These are phyloP conservation scores for Strix uralensis DNA, from an alignment of 2,113 vertebrate species.

Conservation along the genomic window DNA sequence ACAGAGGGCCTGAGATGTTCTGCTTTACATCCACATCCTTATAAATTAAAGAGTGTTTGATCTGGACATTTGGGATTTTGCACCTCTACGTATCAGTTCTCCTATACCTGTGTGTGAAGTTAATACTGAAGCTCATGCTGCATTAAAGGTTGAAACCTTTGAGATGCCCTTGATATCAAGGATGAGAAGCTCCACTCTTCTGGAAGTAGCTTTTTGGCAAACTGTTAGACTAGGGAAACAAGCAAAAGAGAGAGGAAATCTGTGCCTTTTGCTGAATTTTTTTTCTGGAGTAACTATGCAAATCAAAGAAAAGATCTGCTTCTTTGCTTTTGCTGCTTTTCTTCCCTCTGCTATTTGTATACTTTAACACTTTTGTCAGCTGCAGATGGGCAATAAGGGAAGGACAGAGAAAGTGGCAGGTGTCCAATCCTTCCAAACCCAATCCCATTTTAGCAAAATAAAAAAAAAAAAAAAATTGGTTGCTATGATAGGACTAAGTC, in stretches of 20 bases:
- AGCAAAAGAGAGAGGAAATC: background rate
- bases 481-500: slow-evolving; percentile 39
- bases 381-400: slow-evolving; percentile 26
- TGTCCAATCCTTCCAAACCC: background rate
- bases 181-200: background rate
- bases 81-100: background rate
- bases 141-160: background rate
- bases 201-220: background rate
- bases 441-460: background rate
- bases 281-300: slow-evolving; percentile 2
- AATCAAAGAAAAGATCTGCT: background rate
- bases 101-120: background rate
- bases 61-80: background rate
- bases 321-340: background rate
- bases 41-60: background rate
- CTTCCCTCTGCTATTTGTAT: slow-evolving; percentile 27
- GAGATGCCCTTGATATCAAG: background rate
- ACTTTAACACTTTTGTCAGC: slow-evolving; percentile 25
- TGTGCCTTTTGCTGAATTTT: background rate
- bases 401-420: slow-evolving; percentile 16
- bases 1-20: background rate
- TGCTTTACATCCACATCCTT: background rate
- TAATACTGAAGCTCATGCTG: background rate
- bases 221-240: background rate
- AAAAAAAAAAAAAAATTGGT: background rate